phyloP scores from a whole-genome alignment of 1,140 invertebrate species.

The Thaumatotibia leucotreta region DNA sequence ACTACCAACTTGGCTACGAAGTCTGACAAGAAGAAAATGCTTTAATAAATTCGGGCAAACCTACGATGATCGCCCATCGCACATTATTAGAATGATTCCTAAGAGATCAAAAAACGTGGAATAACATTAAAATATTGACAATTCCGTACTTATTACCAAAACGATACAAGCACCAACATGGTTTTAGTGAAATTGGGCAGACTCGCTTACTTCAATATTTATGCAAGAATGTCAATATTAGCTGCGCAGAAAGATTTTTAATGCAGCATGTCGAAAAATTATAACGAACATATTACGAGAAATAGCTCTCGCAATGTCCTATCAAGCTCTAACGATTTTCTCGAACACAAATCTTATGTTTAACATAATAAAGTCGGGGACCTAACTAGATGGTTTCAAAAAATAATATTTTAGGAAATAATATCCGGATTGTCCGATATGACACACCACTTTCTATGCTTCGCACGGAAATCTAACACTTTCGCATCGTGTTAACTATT shows the following conservation, averaged over 20 bases:
- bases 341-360: background rate
- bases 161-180: too few relatives aligned
- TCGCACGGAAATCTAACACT: background rate
- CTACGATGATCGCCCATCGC: too few relatives aligned
- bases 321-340: background rate
- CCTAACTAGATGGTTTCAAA: background rate
- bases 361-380: background rate
- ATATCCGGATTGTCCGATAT: background rate
- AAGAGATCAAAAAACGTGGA: too few relatives aligned
- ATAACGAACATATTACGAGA: background rate
- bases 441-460: background rate
- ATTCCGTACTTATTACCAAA: too few relatives aligned
- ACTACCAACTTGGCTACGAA: too few relatives aligned
- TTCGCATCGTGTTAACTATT: background rate
- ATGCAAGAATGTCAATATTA: background rate
- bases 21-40: too few relatives aligned
- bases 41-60: too few relatives aligned
- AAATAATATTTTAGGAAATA: background rate
- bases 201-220: background rate
- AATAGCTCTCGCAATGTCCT: background rate
- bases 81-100: too few relatives aligned
- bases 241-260: background rate
- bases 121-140: too few relatives aligned
- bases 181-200: background rate
- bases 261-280: background rate